Conservation (phyloP, 1,140 invertebrate species). For the Carcinoscorpius rotundicauda region DNA sequence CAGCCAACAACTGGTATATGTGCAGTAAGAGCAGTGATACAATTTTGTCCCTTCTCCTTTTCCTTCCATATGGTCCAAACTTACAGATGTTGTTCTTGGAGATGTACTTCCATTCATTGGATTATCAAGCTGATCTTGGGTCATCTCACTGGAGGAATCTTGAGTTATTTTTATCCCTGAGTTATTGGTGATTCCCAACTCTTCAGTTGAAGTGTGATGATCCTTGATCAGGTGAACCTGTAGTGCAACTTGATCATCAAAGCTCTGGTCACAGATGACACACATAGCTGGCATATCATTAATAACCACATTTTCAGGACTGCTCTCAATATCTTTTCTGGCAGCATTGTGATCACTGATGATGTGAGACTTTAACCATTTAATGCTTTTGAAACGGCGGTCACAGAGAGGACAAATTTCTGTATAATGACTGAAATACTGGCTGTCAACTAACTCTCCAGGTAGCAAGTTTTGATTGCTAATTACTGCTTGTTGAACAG, state of each 20-base stretch:
- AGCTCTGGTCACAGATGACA: conserved; percentile 37
- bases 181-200: conserved; percentile 23
- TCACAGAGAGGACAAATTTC: conserved; percentile 77
- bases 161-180: conserved; percentile 19
- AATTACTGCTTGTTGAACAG: conserved; percentile 8
- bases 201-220: conserved; percentile 33
- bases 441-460: conserved; percentile 33
- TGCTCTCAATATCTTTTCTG: conserved; percentile 41
- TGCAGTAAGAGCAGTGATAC: conserved; percentile 77
- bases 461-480: conserved; percentile 12
- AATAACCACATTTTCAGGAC: conserved; percentile 4
- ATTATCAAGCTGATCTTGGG: conserved; percentile 13
- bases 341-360: conserved; percentile 68
- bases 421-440: conserved; percentile 55
- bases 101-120: conserved; percentile 15
- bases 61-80: conserved; percentile 12
- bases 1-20: conserved; percentile 73
- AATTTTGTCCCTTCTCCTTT: conserved; percentile 42
- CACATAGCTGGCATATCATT: conserved; percentile 27
- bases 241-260: conserved; percentile 38
- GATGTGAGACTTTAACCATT: conserved; percentile 80
- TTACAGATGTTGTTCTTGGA: conserved; percentile 1
- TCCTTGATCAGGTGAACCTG: conserved; percentile 44
- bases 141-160: conserved; percentile 8
- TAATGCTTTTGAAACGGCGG: conserved; percentile 71